phyloP scores from a whole-genome alignment of 2,797 vertebrate species.

The Myotis myotis region DNA sequence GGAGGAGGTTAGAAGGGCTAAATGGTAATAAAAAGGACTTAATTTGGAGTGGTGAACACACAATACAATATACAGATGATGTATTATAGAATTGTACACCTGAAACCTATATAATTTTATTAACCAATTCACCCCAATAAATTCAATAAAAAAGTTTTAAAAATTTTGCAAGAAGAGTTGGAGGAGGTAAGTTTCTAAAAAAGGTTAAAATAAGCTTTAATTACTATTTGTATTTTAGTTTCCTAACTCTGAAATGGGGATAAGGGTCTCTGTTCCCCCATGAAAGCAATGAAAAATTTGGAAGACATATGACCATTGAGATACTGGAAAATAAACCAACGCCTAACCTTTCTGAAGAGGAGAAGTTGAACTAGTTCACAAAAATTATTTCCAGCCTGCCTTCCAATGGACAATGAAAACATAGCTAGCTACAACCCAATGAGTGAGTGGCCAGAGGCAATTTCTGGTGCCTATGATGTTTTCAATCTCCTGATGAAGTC shows the following conservation, averaged over 20 bases:
- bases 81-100: neutral
- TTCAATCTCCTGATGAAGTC: neutral
- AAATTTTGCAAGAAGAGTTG: neutral
- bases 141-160: neutral
- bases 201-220: neutral
- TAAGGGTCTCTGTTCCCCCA: neutral
- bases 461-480: neutral
- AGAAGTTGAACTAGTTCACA: neutral
- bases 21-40: no score
- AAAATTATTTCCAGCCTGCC: neutral
- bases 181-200: neutral
- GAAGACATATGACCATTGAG: neutral
- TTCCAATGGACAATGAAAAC: neutral
- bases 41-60: neutral
- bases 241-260: neutral
- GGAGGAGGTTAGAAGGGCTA: no score
- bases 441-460: neutral
- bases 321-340: neutral
- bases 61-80: neutral
- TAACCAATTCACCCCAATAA: neutral
- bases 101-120: neutral
- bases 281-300: neutral
- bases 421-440: neutral
- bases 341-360: neutral
- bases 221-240: neutral